phyloP scores from a whole-genome alignment of 2,888 invertebrate species.

The Siphlonurus alternatus region DNA sequence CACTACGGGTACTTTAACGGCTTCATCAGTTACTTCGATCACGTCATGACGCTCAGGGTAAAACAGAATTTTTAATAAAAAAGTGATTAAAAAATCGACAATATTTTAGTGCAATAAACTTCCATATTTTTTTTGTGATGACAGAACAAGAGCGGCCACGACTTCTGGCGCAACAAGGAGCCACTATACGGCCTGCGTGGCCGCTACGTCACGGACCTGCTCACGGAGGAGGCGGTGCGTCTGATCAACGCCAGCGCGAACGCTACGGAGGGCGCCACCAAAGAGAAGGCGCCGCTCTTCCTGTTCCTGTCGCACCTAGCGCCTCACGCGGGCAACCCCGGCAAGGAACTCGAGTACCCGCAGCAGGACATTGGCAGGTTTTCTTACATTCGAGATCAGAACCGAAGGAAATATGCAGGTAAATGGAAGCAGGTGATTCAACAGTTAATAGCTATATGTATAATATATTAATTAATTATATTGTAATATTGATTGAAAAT shows the following conservation, averaged over 20 bases:
- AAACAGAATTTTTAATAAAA: neutral
- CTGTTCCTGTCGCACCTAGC: neutral
- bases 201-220: conserved; percentile 31
- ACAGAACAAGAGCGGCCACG: conserved; percentile 23
- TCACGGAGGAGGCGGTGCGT: conserved; percentile 28
- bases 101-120: neutral
- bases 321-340: neutral
- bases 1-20: conserved; percentile 32
- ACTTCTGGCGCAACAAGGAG: conserved; percentile 26
- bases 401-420: conserved; percentile 3
- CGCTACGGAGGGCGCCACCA: conserved; percentile 10
- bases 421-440: neutral
- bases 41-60: conserved; percentile 20
- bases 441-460: neutral
- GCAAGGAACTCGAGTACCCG: neutral
- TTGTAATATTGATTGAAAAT: too few species aligned
- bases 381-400: neutral
- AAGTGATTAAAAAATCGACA: neutral
- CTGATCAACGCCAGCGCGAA: conserved; percentile 20
- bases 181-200: conserved; percentile 24
- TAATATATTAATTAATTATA: neutral
- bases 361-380: neutral
- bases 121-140: neutral
- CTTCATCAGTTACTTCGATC: conserved; percentile 30
- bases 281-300: neutral